Conservation (phyloP, 2,113 vertebrate species). For the Heterochromis multidens region DNA sequence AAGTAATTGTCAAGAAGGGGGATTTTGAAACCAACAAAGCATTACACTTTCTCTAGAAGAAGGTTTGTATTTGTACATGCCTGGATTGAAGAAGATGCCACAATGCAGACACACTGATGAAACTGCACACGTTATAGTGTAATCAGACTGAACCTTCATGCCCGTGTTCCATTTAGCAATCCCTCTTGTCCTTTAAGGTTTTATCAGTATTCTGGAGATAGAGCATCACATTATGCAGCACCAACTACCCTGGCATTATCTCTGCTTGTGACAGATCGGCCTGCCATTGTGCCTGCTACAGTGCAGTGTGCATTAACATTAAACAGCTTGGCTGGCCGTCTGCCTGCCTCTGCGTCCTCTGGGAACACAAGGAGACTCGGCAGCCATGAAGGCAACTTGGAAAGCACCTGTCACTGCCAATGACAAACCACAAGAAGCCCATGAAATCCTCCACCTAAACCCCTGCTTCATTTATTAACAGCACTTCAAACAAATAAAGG, state of each 20-base stretch:
- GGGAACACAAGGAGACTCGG: constrained; percentile 58
- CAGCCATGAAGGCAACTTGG: constrained; percentile 53
- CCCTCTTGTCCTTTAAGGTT: constrained; percentile 50
- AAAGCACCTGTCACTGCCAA: constrained; percentile 59
- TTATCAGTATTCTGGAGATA: constrained; percentile 69
- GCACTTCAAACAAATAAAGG: not conserved
- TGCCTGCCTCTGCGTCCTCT: constrained; percentile 58
- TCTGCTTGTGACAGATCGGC: constrained; percentile 65
- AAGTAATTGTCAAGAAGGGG: not conserved
- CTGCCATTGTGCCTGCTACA: constrained; percentile 60
- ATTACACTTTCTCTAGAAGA: not conserved
- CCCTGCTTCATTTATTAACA: constrained; percentile 15
- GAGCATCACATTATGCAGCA: constrained; percentile 69
- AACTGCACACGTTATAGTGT: not conserved
- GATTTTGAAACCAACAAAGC: not conserved
- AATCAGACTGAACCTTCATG: constrained; percentile 21
- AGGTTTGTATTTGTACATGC: not conserved
- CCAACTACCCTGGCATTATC: constrained; percentile 70
- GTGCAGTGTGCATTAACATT: constrained; percentile 65
- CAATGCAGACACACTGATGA: not conserved
- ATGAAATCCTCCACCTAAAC: constrained; percentile 22
- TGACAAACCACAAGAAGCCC: constrained; percentile 6
- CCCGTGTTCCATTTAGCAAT: constrained; percentile 36
- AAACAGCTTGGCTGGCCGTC: constrained; percentile 64
- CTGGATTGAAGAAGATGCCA: not conserved